phyloP scores from a whole-genome alignment of 2,888 invertebrate genomes.

The Gibbula magus region DNA sequence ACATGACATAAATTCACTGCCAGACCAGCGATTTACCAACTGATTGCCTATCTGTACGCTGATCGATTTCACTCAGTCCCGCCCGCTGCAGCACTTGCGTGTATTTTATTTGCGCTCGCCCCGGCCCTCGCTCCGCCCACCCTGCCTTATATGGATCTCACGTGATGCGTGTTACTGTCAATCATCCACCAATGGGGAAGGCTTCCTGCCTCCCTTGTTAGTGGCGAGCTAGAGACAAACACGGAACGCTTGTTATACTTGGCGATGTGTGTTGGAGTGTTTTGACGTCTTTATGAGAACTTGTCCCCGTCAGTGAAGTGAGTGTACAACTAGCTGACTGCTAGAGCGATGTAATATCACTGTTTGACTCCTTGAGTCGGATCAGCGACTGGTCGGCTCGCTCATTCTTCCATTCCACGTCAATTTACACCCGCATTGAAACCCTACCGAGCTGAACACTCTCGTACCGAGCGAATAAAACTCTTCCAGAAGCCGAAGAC shows the following conservation, averaged over 20 bases:
- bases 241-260: background rate
- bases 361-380: background rate
- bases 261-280: constrained; percentile 6
- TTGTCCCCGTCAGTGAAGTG: background rate
- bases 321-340: background rate
- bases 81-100: constrained; percentile 27
- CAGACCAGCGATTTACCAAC: constrained; percentile 31
- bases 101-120: constrained; percentile 33
- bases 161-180: constrained; percentile 28
- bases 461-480: background rate
- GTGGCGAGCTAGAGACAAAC: background rate
- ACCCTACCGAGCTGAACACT: background rate
- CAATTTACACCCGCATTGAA: constrained; percentile 13
- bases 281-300: constrained; percentile 17
- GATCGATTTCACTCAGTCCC: constrained; percentile 26
- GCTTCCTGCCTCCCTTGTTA: constrained; percentile 17
- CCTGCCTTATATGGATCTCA: constrained; percentile 30
- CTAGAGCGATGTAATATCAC: background rate
- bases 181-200: constrained; percentile 22
- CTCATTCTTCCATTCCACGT: background rate
- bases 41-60: constrained; percentile 29
- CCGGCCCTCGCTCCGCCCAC: background rate
- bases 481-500: no score
- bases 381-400: background rate
- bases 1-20: constrained; percentile 29